Evolutionary conservation across 2,797 vertebrate genomes (phyloP), one percentile per base, ranked within the genome.

Genomic region (Bradypodion ventrale): DNA sequence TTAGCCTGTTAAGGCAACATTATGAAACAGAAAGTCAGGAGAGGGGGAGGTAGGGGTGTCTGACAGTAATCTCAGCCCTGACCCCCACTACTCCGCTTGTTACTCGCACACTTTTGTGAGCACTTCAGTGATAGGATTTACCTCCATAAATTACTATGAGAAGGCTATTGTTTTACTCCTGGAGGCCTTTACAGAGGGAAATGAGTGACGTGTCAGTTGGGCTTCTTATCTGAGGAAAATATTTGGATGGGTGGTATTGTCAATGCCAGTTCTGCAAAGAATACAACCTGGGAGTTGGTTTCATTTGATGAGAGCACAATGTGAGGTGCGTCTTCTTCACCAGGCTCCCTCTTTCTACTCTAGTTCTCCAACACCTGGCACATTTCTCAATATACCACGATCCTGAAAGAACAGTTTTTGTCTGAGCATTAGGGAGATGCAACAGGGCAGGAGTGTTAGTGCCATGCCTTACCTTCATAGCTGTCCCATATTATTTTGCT

Each of bases 61-160:
- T 92, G 88, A 80, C 84, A 82, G 80, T 91, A 87, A 90, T 92
- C 88, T 92, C 84, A 90, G n/a, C 80, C 70, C 80, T 82, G 86
- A 32, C 75, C 76, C 32, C 27, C 75, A 49, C 82, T 78, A 49
- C 29, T 88, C 52, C 80, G 15, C 56, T 78, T 16, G 0, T 0
- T 75, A 84, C 78, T 82, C 92, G 87, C 72, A 77, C 70, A 79
- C 2, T 9, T 88, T n/a, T 86, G 32, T 56, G 13, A 37, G 23
- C 87, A 27, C 10, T 73, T 37, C 76, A 16, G 13, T 9, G 66
- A 21, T 66, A 82, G 79, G 37, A 84, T 56, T 77, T 76, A 49
- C 65, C 75, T 63, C 60, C 66, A 37, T 56, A 84, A 84, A 72
- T 84, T 78, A 70, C n/a, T 23, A 60, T 49, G 65, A 49, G 59